Evolutionary conservation across 2,113 vertebrate genomes (phyloP).

Genomic region (Delphinapterus leucas): DNA sequence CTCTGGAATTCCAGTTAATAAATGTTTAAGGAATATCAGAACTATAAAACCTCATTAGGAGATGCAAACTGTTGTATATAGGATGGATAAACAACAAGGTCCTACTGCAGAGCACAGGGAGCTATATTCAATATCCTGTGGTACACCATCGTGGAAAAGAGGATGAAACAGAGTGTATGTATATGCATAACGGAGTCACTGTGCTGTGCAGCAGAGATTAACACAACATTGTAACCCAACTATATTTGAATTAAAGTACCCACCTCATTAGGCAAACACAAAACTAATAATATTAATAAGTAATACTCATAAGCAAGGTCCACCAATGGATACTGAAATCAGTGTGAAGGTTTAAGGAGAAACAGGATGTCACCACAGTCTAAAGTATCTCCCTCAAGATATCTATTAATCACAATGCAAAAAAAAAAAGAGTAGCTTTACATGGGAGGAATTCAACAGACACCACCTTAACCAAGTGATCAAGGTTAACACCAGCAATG

Average conservation of each 20-base stretch:
- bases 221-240: background rate
- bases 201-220: background rate
- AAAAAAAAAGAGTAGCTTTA: constrained; percentile 10
- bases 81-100: background rate
- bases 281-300: background rate
- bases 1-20: background rate
- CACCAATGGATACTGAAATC: background rate
- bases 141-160: background rate
- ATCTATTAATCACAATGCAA: background rate
- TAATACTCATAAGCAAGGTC: background rate
- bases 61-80: background rate
- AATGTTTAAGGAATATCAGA: background rate
- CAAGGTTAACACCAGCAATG: background rate
- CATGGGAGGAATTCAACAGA: background rate
- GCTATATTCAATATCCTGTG: background rate
- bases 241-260: background rate
- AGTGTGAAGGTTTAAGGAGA: background rate
- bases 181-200: background rate
- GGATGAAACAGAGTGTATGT: background rate
- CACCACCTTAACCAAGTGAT: background rate
- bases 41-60: background rate
- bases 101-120: background rate
- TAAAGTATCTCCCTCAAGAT: background rate
- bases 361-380: background rate
- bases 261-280: background rate